These are phyloP conservation scores for Hypotaenidia okinawae DNA, from an alignment of 2,797 vertebrate genomes.

Conservation along the genomic window DNA sequence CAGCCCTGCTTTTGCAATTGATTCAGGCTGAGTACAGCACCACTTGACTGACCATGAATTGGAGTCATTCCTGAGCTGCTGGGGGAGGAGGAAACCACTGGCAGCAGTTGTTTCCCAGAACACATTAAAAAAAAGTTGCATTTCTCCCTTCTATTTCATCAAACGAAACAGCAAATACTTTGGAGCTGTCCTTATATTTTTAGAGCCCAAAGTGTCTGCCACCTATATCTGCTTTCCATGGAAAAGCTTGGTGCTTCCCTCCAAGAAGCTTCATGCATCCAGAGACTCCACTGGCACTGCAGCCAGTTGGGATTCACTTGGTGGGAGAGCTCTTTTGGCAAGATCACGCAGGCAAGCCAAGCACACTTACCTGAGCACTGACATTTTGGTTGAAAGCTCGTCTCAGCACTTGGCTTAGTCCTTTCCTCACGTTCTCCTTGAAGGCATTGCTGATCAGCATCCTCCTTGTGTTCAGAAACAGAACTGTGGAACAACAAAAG, in stretches of 20 bases:
- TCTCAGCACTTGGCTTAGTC: conserved; percentile 88
- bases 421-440: conserved; percentile 88
- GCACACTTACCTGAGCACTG: conserved; percentile 85
- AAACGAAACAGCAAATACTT: neutral
- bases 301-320: neutral
- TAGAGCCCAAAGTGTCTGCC: neutral
- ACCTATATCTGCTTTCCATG: neutral
- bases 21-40: neutral
- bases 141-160: neutral
- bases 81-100: neutral
- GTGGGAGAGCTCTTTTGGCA: neutral
- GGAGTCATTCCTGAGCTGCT: neutral
- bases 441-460: conserved; percentile 85
- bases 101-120: neutral
- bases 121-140: neutral
- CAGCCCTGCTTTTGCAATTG: neutral
- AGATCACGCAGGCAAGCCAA: neutral
- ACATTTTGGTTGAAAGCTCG: conserved; percentile 89
- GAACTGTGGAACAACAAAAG: conserved; percentile 80
- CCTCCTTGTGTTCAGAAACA: conserved; percentile 90
- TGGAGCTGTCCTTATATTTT: neutral
- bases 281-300: neutral
- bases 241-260: neutral
- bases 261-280: neutral
- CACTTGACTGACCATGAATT: neutral